phyloP scores from a whole-genome alignment of 2,888 invertebrate species.

The Apamea crenata region DNA sequence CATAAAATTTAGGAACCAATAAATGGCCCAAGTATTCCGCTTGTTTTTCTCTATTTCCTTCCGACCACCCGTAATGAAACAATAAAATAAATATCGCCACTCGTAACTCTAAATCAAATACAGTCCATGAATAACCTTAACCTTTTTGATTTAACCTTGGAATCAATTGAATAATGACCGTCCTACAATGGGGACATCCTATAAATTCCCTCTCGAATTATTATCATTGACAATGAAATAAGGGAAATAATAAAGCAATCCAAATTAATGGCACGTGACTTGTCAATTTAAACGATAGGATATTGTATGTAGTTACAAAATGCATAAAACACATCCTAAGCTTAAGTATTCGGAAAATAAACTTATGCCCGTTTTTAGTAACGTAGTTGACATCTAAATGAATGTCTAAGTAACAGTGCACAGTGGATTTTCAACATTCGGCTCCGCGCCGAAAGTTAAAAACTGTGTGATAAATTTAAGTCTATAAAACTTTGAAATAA shows the following conservation, averaged over 20 bases:
- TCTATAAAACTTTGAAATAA: background rate
- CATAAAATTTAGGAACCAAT: conserved; percentile 49
- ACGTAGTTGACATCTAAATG: no score
- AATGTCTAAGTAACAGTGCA: no score
- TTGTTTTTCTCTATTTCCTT: conserved; percentile 46
- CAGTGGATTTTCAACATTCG: no score
- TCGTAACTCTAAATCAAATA: conserved; percentile 59
- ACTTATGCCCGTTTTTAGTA: no score
- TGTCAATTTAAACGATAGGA: background rate
- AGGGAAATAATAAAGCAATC: conserved; percentile 45
- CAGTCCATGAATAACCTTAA: conserved; percentile 62
- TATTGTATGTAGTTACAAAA: background rate
- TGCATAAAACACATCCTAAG: background rate
- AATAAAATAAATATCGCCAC: conserved; percentile 49
- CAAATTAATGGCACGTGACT: conserved; percentile 21
- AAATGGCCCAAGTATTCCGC: conserved; percentile 34
- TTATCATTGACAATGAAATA: conserved; percentile 51
- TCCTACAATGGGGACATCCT: conserved; percentile 66
- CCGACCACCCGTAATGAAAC: conserved; percentile 50
- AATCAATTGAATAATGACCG: conserved; percentile 70
- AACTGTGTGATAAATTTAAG: background rate
- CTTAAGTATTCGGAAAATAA: background rate
- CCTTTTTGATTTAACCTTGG: conserved; percentile 68
- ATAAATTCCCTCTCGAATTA: conserved; percentile 63
- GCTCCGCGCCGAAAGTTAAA: no score